These are phyloP conservation scores for Cyrtonyx montezumae DNA, from an alignment of 2,113 vertebrate genomes.

Conservation along the genomic window DNA sequence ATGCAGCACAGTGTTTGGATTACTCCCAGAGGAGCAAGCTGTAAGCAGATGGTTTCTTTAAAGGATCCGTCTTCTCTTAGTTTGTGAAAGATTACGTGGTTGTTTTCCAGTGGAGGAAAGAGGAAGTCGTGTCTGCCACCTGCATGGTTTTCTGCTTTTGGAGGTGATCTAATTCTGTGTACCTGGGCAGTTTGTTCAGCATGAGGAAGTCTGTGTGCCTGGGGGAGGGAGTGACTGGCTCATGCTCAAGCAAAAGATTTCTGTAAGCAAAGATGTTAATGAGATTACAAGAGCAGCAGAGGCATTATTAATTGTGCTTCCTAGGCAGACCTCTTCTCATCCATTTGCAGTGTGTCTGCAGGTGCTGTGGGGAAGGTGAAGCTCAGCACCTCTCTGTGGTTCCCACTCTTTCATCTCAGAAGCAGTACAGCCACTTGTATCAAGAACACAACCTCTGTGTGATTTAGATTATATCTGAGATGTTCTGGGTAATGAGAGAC, in stretches of 20 bases:
- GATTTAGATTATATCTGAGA: background rate
- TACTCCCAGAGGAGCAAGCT: background rate
- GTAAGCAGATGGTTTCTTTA: background rate
- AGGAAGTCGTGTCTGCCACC: background rate
- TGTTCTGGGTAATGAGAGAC: background rate
- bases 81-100: background rate
- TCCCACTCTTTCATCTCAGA: background rate
- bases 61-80: background rate
- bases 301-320: background rate
- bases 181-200: accelerated
- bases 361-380: background rate
- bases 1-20: background rate
- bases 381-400: accelerated
- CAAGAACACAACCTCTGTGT: background rate
- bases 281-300: background rate
- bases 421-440: background rate
- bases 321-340: accelerated
- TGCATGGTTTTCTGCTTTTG: background rate
- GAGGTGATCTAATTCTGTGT: background rate
- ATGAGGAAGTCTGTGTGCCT: background rate
- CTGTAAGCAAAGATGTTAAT: background rate
- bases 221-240: background rate
- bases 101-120: background rate
- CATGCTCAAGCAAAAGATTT: background rate
- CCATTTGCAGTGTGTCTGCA: accelerated